Evolutionary conservation across 1,140 invertebrate genomes (phyloP).

Genomic region (Spodoptera litura): DNA sequence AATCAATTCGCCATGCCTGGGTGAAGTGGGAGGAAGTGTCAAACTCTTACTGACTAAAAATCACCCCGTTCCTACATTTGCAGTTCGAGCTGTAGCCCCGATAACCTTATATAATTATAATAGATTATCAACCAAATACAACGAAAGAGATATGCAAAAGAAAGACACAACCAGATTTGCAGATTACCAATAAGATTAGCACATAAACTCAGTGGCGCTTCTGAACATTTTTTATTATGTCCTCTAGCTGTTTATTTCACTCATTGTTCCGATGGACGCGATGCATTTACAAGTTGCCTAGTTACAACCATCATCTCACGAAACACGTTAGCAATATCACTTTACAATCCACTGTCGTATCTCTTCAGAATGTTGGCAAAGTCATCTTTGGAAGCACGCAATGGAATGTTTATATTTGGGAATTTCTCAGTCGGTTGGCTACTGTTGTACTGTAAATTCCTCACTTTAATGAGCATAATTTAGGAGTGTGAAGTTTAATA

Average conservation of each 20-base stretch:
- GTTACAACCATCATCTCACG: slow-evolving; percentile 23
- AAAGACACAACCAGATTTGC: too few relatives aligned
- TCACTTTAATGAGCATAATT: slow-evolving; percentile 4
- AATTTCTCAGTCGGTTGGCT: background rate
- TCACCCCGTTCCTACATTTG: too few relatives aligned
- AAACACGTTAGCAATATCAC: slow-evolving; percentile 9
- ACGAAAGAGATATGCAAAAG: too few relatives aligned
- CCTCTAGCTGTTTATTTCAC: slow-evolving; percentile 33
- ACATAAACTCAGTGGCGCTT: background rate
- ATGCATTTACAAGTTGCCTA: slow-evolving; percentile 40
- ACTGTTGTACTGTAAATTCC: background rate
- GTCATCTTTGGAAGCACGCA: background rate
- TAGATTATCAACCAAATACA: too few relatives aligned
- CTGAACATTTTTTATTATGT: background rate
- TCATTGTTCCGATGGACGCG: slow-evolving; percentile 35
- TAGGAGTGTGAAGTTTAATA: background rate
- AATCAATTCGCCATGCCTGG: too few relatives aligned
- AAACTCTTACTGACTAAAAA: too few relatives aligned
- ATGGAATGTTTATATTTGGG: slow-evolving; percentile 23
- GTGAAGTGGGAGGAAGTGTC: too few relatives aligned
- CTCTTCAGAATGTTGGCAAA: background rate
- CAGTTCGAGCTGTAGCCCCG: too few relatives aligned
- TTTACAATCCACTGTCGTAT: slow-evolving; percentile 19
- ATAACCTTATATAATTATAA: too few relatives aligned
- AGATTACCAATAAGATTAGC: background rate